phyloP scores from a whole-genome alignment of 2,888 invertebrate genomes.

The Lapara coniferarum region DNA sequence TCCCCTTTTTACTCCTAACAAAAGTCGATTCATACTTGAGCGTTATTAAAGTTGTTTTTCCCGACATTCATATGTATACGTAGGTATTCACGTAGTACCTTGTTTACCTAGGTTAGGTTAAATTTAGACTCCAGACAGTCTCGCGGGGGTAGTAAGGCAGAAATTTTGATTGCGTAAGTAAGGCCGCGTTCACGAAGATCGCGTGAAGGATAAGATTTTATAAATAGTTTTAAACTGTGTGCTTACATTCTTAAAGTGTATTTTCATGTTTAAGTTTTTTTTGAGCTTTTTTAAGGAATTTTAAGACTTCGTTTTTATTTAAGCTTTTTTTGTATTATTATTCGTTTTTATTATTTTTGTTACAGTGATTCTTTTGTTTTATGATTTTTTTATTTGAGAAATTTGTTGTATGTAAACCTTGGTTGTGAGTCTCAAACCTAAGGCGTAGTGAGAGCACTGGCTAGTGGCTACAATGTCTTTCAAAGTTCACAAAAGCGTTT shows the following conservation, averaged over 20 bases:
- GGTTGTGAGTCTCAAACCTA: too few relatives aligned
- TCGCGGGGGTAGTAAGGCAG: conserved; percentile 42
- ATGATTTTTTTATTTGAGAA: too few relatives aligned
- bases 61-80: conserved; percentile 15
- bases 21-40: not conserved
- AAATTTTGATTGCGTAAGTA: conserved; percentile 49
- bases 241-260: not conserved
- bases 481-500: too few relatives aligned
- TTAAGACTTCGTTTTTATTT: not conserved
- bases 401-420: too few relatives aligned
- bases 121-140: conserved; percentile 34
- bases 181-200: conserved; percentile 34
- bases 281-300: too few relatives aligned
- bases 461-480: too few relatives aligned
- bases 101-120: conserved; percentile 27
- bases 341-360: not conserved
- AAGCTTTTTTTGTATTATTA: too few relatives aligned
- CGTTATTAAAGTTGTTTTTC: conserved; percentile 10
- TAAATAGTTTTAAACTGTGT: not conserved
- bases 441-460: too few relatives aligned
- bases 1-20: not conserved
- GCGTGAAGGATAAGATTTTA: not conserved
- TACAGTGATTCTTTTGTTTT: too few relatives aligned
- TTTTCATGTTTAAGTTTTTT: not conserved
- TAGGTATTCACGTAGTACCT: conserved; percentile 5